phyloP scores from a whole-genome alignment of 2,797 vertebrate species.

The Squalus acanthias region DNA sequence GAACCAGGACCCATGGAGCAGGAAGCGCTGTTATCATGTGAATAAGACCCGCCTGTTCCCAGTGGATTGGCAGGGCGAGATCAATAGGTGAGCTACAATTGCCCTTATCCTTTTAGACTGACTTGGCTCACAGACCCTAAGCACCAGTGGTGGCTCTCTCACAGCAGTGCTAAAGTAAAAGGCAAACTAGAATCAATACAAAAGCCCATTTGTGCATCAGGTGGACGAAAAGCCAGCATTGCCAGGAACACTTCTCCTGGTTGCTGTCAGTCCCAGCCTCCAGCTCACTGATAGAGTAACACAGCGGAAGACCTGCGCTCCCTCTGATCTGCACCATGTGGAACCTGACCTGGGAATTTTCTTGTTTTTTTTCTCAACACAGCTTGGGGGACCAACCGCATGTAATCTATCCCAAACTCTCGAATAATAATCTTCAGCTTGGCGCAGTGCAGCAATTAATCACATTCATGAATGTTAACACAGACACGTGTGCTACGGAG shows the following conservation, averaged over 20 bases:
- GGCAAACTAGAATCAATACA: background rate
- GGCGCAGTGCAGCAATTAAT: too few relatives aligned
- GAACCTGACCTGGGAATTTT: too few relatives aligned
- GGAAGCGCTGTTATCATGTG: background rate
- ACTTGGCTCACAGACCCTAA: background rate
- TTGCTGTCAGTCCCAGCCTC: background rate
- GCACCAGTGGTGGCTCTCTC: background rate
- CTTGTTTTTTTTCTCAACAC: background rate
- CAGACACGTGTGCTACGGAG: too few relatives aligned
- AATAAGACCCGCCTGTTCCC: background rate
- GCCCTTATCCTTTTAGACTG: background rate
- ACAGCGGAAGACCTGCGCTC: background rate
- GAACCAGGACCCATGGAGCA: background rate
- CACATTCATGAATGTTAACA: too few relatives aligned
- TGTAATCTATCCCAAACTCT: background rate
- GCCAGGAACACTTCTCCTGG: background rate
- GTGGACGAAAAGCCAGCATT: background rate
- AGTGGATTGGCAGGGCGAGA: background rate
- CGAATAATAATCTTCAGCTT: too few relatives aligned
- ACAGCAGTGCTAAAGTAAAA: background rate
- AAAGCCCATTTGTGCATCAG: background rate
- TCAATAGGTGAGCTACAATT: background rate
- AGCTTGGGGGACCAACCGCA: background rate
- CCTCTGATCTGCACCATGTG: background rate
- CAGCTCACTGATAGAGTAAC: background rate